Evolutionary conservation across 1,140 invertebrate genomes (phyloP), one percentile per base, ranked within the genome.

Genomic region (Hyposmocoma kahamanoa): DNA sequence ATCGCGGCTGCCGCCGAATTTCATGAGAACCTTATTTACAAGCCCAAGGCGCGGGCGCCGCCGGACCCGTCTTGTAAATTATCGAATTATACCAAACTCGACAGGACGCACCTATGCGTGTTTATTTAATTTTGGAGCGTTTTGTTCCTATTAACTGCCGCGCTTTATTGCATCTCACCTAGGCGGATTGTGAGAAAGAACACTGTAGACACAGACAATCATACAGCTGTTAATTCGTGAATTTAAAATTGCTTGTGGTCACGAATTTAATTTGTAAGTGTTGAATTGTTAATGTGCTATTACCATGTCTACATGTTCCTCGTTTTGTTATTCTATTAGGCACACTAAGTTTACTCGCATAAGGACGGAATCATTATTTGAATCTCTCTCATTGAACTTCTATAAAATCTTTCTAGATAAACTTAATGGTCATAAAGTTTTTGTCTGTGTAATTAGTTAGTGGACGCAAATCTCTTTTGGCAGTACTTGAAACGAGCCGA

Each of bases 121-220:
- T 76, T 81, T 78, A 76, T 81, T 75, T 75, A 80, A 73, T 80
- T 75, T 75, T 42, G 51, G 51, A 69, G 50, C 60, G 55, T 67
- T 75, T 67, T 67, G 62, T 71, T 65, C 61, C 53, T 62, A 72
- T 78, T 75, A 69, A 50, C 55, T 47, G 36, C 17, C 60, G 56
- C 42, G 18, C 59, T 56, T 56, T 64, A 54, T 66, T 57, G 44
- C 56, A 47, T 58, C 46, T 47, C 51, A 54, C 18, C 18, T 15
- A 38, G 34, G 11, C 47, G 46, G 53, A 67, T 59, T 62, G 72
- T 72, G 66, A 64, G 68, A 71, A 66, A 72, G 53, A 51, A 55
- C 66, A 2, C n/a, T 17, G 34, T 15, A 30, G 13, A 30, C 13
- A 30, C 28, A 30, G 28, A 30, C 13, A 55, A 61, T 56, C 55